phyloP scores from a whole-genome alignment of 2,113 vertebrate genomes.

The Noctilio leporinus region DNA sequence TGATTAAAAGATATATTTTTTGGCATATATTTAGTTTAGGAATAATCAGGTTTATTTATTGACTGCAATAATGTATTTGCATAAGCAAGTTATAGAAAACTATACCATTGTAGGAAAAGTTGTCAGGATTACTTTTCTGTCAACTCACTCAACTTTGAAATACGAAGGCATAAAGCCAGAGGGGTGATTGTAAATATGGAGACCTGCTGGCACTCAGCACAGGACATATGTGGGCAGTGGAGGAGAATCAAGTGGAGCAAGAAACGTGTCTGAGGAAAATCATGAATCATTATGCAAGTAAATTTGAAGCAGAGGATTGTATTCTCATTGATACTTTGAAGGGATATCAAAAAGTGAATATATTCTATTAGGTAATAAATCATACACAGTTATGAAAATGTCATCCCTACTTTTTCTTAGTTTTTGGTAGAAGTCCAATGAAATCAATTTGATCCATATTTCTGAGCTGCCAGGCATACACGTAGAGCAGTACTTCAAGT shows the following conservation, averaged over 20 bases:
- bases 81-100: background rate
- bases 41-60: background rate
- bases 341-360: background rate
- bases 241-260: background rate
- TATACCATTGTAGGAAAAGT: background rate
- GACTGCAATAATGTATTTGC: background rate
- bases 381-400: background rate
- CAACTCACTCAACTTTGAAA: background rate
- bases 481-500: background rate
- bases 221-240: background rate
- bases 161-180: rapidly evolving
- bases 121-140: background rate
- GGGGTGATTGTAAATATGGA: background rate
- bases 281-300: background rate
- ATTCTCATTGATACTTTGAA: background rate
- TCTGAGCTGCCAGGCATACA: background rate
- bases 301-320: background rate
- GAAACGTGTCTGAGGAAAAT: background rate
- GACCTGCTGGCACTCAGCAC: background rate
- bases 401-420: background rate
- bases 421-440: background rate
- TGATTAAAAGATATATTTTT: background rate
- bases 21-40: background rate
- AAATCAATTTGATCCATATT: background rate
- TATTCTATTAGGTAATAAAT: background rate